These are phyloP conservation scores for Actinernus sp. DNA, from an alignment of 92 coral and sea anemone genomes.

Conservation along the genomic window DNA sequence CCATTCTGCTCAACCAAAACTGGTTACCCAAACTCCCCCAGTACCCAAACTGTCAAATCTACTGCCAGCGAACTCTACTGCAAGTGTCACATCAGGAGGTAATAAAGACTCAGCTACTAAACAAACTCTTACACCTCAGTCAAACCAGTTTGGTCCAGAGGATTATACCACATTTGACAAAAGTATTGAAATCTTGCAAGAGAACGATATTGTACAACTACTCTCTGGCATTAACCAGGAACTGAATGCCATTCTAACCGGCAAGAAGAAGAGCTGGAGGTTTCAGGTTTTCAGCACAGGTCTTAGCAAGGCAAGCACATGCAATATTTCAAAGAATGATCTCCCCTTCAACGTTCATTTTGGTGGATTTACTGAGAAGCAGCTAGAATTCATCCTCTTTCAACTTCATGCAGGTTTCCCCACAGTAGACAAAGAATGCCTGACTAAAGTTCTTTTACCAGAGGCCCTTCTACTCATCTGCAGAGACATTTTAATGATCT, in stretches of 20 bases:
- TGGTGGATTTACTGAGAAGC: slow-evolving; percentile 13
- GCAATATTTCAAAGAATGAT: slow-evolving; percentile 1
- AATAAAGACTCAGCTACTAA: no score
- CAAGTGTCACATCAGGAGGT: no score
- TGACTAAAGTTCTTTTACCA: slow-evolving; percentile 9
- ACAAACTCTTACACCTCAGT: no score
- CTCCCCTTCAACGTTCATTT: slow-evolving; percentile 6
- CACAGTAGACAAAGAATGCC: not conserved
- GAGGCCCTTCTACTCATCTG: slow-evolving; percentile 8
- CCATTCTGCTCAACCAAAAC: no score
- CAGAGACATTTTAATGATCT: not conserved
- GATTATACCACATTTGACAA: no score
- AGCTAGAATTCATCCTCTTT: slow-evolving; percentile 4
- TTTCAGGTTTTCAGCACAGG: not conserved
- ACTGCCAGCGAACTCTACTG: no score
- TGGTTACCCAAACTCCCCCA: no score
- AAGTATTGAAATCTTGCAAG: no score
- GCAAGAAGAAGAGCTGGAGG: not conserved
- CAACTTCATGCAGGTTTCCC: slow-evolving; percentile 6
- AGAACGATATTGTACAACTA: no score
- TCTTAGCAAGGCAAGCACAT: not conserved
- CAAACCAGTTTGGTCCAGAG: no score
- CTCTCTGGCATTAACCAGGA: not conserved
- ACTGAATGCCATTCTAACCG: not conserved
- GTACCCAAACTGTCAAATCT: no score